phyloP scores from a whole-genome alignment of 1,140 invertebrate species.

The Nasonia giraulti region DNA sequence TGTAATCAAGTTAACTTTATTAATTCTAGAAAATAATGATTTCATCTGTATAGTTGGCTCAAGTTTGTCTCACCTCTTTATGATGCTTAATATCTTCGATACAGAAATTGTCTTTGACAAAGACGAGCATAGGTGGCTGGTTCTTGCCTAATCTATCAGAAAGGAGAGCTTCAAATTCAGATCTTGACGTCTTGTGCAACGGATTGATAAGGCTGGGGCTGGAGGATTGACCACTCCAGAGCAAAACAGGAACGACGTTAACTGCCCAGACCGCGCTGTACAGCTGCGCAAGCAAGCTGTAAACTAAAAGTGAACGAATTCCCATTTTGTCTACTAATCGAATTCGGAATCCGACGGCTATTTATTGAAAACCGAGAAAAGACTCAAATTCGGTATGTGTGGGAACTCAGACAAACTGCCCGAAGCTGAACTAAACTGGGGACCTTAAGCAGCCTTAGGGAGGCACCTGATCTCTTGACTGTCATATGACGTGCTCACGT shows the following conservation, averaged over 20 bases:
- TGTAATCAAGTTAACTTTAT: slow-evolving; percentile 1
- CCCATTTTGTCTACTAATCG: background rate
- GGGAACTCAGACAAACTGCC: background rate
- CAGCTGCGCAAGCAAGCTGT: slow-evolving; percentile 70
- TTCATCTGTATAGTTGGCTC: background rate
- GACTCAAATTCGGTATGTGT: background rate
- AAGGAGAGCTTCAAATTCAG: slow-evolving; percentile 59
- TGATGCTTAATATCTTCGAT: slow-evolving; percentile 65
- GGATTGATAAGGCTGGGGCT: slow-evolving; percentile 57
- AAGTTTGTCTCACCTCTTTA: slow-evolving; percentile 58
- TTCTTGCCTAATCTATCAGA: slow-evolving; percentile 53
- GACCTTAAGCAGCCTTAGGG: background rate
- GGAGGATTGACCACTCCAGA: slow-evolving; percentile 60
- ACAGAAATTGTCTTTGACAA: slow-evolving; percentile 64
- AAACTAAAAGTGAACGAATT: background rate
- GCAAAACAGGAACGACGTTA: slow-evolving; percentile 61
- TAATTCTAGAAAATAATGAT: background rate
- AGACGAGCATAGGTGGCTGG: slow-evolving; percentile 58
- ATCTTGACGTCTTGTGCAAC: slow-evolving; percentile 56
- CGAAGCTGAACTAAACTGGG: background rate
- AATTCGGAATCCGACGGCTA: background rate
- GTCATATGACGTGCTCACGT: slow-evolving; percentile 39
- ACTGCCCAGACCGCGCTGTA: slow-evolving; percentile 59
- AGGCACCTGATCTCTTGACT: slow-evolving; percentile 16
- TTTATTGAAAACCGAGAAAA: background rate